These are phyloP conservation scores for Paracentrotus lividus DNA, from an alignment of 53 echinoderm and acorn worm genomes.

Conservation along the genomic window DNA sequence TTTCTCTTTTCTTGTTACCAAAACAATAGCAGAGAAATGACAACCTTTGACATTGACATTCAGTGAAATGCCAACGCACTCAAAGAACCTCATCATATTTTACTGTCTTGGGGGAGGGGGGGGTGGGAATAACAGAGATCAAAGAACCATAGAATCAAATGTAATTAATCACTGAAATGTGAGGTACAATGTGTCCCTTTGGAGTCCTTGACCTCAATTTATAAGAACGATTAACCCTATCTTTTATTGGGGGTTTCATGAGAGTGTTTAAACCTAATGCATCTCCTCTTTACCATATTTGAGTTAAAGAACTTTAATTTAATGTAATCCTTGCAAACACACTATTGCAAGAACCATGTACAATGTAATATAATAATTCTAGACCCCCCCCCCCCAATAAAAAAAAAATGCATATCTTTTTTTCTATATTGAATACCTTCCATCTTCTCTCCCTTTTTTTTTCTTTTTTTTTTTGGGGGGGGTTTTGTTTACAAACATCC, in stretches of 20 bases:
- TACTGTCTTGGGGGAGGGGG: background rate
- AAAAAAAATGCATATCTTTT: no score
- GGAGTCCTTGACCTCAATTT: background rate
- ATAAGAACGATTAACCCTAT: background rate
- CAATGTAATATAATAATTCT: no score
- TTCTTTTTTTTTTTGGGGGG: no score
- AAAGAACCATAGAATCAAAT: background rate
- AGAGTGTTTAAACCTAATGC: background rate
- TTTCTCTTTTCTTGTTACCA: background rate
- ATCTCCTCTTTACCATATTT: no score
- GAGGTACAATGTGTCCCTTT: slow-evolving; percentile 15
- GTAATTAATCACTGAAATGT: slow-evolving; percentile 1
- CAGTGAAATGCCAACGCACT: slow-evolving; percentile 5
- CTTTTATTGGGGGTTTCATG: background rate
- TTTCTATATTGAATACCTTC: no score
- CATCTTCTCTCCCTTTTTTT: no score
- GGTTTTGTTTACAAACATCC: no score
- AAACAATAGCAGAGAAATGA: background rate
- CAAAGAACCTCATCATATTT: background rate
- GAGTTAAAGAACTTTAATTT: no score
- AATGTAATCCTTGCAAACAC: no score
- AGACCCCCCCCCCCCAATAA: no score
- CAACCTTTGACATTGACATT: background rate
- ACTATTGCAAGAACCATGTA: no score
- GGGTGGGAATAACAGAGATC: background rate